These are phyloP conservation scores for Cataglyphis cursor DNA, from an alignment of 2,888 invertebrate species.

Conservation along the genomic window DNA sequence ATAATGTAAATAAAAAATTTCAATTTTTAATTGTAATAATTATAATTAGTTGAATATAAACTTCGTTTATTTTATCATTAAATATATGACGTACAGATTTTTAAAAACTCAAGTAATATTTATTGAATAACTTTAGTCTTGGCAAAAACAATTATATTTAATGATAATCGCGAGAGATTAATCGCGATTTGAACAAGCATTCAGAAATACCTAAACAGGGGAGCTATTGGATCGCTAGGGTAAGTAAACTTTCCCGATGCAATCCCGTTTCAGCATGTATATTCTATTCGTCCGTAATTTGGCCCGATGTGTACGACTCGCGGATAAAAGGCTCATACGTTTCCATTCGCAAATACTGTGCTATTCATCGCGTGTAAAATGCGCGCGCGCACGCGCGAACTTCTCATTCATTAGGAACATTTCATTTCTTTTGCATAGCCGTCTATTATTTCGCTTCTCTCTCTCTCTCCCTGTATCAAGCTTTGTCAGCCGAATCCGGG, in stretches of 20 bases:
- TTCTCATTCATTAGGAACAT: slow-evolving; percentile 56
- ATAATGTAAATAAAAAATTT: background rate
- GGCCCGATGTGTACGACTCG: background rate
- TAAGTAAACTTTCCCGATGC: slow-evolving; percentile 15
- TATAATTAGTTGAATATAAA: background rate
- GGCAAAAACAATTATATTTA: background rate
- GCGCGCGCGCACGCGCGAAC: background rate
- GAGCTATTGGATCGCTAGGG: slow-evolving; percentile 1
- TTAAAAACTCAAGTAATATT: background rate
- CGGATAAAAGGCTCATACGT: slow-evolving; percentile 34
- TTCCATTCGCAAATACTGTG: slow-evolving; percentile 3
- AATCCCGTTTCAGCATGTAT: slow-evolving; percentile 17
- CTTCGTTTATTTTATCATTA: background rate
- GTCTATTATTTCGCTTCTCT: slow-evolving; percentile 21
- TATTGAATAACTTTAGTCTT: background rate
- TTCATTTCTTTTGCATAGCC: slow-evolving; percentile 37
- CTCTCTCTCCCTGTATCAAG: background rate
- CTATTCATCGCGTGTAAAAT: slow-evolving; percentile 42
- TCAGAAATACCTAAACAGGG: background rate
- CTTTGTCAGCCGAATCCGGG: background rate
- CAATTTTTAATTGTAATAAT: background rate
- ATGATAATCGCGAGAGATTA: background rate
- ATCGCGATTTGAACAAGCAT: background rate
- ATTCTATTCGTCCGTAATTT: slow-evolving; percentile 11
- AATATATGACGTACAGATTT: background rate